Evolutionary conservation across 2,113 vertebrate genomes (phyloP), one percentile per base, ranked within the genome.

Genomic region (Garra rufa): DNA sequence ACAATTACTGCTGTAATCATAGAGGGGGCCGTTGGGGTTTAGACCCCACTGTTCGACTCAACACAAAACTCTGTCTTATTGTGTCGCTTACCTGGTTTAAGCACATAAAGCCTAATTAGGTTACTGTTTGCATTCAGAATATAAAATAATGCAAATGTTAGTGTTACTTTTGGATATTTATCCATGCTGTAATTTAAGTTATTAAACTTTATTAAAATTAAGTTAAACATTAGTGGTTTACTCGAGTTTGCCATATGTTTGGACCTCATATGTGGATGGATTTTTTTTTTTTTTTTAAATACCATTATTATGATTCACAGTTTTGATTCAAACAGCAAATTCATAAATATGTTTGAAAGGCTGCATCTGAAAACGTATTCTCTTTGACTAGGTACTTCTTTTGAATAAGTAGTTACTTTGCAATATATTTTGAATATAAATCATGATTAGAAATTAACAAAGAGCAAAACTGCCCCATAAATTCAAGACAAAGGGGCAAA

Each of bases 1-100:
- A 88, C 87, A 92, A 92, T 92, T 91, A 90, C 85, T 86, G 59
- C 76, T 70, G 76, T 83, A 91, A 92, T 91, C 91, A 92, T 88
- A 81, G 80, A 84, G 87, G 83, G 85, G 85, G 91, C 89, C 85
- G 77, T 26, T 82, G 88, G 88, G 87, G 91, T 76, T 87, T 50
- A 79, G 57, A 83, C 63, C 84, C 70, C 70, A 34, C 79, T 83
- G 82, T 26, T 43, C 61, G 30, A 48, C 43, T 76, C 61, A 30
- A 38, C n/a, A 43, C 81, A 61, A 63, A 79, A 85, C 63, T 21
- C 61, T 63, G 28, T 63, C 50, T 80, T 63, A 70, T n/a, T 57
- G 50, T 46, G 50, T 50, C 55, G 34, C 43, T 24, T 46, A 73
- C 43, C 77, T 59, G 26, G 21, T 44, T 71, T 79, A 73, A 81